Conservation (phyloP, 1,140 invertebrate species). For the Drosophila pruinosa region DNA sequence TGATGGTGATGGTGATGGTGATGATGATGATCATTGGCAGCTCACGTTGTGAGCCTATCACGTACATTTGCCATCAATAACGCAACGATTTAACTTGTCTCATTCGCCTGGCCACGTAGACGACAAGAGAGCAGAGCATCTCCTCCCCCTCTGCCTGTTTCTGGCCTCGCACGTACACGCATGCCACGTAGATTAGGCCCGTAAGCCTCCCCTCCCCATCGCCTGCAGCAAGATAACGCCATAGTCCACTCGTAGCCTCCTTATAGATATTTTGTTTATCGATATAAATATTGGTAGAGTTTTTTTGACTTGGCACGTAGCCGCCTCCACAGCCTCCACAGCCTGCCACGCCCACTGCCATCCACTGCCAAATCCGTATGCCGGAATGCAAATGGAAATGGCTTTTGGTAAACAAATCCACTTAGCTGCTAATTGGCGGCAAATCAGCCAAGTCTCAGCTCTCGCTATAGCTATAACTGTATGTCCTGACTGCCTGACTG, state of each 20-base stretch:
- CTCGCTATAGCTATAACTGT: too few relatives aligned
- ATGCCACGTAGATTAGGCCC: slow-evolving; percentile 51
- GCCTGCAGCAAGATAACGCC: slow-evolving; percentile 18
- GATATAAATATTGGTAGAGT: slow-evolving; percentile 71
- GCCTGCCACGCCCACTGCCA: background rate
- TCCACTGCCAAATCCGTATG: background rate
- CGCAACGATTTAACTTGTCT: slow-evolving; percentile 81
- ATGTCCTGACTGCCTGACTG: background rate
- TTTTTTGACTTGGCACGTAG: slow-evolving; percentile 69
- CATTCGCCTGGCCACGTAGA: slow-evolving; percentile 68
- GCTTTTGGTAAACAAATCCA: slow-evolving; percentile 67
- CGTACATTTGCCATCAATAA: slow-evolving; percentile 80
- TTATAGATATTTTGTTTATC: slow-evolving; percentile 67
- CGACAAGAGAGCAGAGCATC: slow-evolving; percentile 12
- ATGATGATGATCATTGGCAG: slow-evolving; percentile 15
- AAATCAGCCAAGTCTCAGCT: slow-evolving; percentile 47
- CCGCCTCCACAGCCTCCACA: too few relatives aligned
- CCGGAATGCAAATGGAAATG: slow-evolving; percentile 32
- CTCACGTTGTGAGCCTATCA: slow-evolving; percentile 70
- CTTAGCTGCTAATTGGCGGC: slow-evolving; percentile 78
- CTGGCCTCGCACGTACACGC: slow-evolving; percentile 46
- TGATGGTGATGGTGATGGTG: slow-evolving; percentile 9
- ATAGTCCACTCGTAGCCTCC: slow-evolving; percentile 29
- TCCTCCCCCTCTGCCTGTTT: background rate
- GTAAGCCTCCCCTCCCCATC: slow-evolving; percentile 13